phyloP scores from a whole-genome alignment of 1,140 invertebrate genomes.

The Drosophila parabipectinata region DNA sequence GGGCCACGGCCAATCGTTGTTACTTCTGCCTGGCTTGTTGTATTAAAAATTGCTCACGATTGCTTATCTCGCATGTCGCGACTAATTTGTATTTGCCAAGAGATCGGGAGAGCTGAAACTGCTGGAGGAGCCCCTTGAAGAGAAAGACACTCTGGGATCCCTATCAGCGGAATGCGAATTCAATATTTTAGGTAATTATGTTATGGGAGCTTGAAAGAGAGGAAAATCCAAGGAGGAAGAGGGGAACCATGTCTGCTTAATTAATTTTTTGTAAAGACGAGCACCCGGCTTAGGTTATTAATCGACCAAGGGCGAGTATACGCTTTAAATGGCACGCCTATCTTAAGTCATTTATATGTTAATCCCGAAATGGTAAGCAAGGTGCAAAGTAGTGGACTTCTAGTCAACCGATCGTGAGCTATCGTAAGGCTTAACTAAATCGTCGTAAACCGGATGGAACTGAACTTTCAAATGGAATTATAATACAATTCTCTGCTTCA shows the following conservation, averaged over 20 bases:
- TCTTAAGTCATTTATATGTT: conserved; percentile 19
- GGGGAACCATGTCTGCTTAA: conserved; percentile 1
- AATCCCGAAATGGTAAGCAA: conserved; percentile 11
- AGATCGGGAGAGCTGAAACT: conserved; percentile 17
- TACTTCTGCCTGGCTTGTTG: conserved; percentile 19
- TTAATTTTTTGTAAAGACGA: conserved; percentile 19
- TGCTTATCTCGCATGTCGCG: conserved; percentile 72
- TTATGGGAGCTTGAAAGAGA: conserved; percentile 12
- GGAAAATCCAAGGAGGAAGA: no score
- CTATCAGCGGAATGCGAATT: conserved; percentile 16
- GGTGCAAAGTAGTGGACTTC: not conserved
- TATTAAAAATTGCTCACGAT: conserved; percentile 54
- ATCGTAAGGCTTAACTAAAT: not conserved
- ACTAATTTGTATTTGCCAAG: conserved; percentile 68
- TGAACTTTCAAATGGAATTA: conserved; percentile 6
- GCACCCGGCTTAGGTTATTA: conserved; percentile 15
- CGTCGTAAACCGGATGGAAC: conserved; percentile 21
- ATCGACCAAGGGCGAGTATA: conserved; percentile 13
- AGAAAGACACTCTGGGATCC: conserved; percentile 3
- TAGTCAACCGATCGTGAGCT: conserved; percentile 12
- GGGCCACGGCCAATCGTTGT: conserved; percentile 48
- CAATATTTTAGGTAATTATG: conserved; percentile 59
- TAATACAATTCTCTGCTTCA: not conserved
- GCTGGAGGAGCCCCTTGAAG: conserved; percentile 7
- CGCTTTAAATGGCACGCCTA: conserved; percentile 27